Base-by-base conservation (phyloP, 2,888 invertebrate species). In the Ischnura elegans region DNA sequence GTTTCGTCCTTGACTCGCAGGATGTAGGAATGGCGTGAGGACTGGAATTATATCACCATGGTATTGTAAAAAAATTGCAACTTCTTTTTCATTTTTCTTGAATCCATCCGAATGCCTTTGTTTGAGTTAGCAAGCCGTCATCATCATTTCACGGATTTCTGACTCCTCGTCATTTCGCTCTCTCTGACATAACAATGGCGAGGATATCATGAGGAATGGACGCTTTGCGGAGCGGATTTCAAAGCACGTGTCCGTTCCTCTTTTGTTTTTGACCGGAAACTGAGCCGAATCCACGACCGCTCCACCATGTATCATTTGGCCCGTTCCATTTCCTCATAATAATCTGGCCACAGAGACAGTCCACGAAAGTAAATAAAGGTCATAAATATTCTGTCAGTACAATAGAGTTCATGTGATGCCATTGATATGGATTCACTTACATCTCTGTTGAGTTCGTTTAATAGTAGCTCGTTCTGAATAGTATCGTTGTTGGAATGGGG, bases 131-230 rank as follows among this genome's bases (percentile, higher is more conserved):
- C 76, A 16, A 76, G 36, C 76, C 76, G 2, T 76, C 76, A 76
- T 76, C 29, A 76, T 76, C 76, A 16, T 76, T 76, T 36, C 76
- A 76, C 76, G 76, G 76, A 36, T 29, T 36, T 76, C 13, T 76
- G 76, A 29, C 16, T 76, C 25, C 4, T 76, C 29, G 76, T 76
- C 76, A 76, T 76, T 76, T 76, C 29, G n/a, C 0, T 25, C 76
- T 29, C 36, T 76, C 76, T 76, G 76, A 76, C 76, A 76, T 76
- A 76, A 76, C 76, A 76, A 76, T 76, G 76, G 76, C 29, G 29
- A 16, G 16, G 29, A 36, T 36, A 36, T 76, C 6, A 76, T 25
- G 76, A 76, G 76, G 76, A 36, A 76, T 36, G 29, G 51, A 51
- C 51, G 51, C 29, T 36, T 76, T 36, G 10, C 36, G 10, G 76